These are phyloP conservation scores for Bettongia penicillata DNA, from an alignment of 2,113 vertebrate species.

Conservation along the genomic window DNA sequence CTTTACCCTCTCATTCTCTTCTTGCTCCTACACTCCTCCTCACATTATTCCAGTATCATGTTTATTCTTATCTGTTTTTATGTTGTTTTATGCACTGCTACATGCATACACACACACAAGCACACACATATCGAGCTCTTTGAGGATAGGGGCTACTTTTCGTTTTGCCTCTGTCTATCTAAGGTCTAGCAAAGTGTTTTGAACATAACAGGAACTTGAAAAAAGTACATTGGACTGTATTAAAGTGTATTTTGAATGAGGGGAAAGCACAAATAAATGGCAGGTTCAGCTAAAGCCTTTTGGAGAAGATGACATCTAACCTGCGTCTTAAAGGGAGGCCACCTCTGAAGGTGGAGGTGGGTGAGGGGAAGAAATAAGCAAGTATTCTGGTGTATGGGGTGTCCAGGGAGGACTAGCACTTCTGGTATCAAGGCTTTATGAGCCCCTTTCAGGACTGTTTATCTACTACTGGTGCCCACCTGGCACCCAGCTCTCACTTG, in stretches of 20 bases:
- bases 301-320: neutral
- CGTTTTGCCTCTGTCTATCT: neutral
- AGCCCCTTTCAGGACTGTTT: too few species aligned
- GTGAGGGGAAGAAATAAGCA: neutral
- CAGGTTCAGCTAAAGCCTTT: neutral
- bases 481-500: too few species aligned
- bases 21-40: neutral
- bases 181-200: neutral
- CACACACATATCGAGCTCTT: neutral
- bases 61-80: neutral
- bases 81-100: neutral
- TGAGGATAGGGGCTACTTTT: neutral
- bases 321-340: neutral
- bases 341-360: neutral
- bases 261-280: neutral
- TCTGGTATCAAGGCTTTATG: neutral
- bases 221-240: neutral
- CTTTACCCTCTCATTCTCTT: neutral
- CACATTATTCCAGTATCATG: neutral
- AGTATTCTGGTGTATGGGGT: neutral
- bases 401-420: neutral
- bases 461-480: too few species aligned
- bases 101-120: neutral
- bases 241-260: neutral
- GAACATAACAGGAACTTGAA: neutral